Base-by-base conservation (phyloP, 2,797 vertebrate species). In the Streptopelia turtur region DNA sequence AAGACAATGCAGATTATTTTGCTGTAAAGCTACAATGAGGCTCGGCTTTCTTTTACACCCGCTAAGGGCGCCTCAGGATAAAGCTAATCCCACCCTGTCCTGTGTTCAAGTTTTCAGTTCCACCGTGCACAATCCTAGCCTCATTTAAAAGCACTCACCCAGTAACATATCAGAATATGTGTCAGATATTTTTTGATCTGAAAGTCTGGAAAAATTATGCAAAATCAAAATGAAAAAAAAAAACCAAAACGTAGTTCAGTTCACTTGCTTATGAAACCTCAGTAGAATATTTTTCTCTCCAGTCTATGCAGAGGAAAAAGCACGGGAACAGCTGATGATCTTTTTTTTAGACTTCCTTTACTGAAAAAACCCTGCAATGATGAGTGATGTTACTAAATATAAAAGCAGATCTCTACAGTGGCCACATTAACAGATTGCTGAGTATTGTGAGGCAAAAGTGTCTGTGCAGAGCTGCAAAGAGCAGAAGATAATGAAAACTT, bases 311-410 rank as follows among this genome's bases (percentile, higher is more conserved):
- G n/a, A 81, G 50, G 74, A 83, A 90, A 90, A 76, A 21, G 43
- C 63, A 86, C 6, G 75, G 41, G 30, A 94, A 53, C 85, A 87
- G 77, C 31, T 65, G 59, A 76, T 22, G 3, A 77, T 72, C 8
- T 55, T 56, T 79, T 87, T 95, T 85, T 85, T 12, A 89, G 63
- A 41, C 30, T 70, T 93, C 64, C 70, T 95, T 89, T 63, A 59
- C 37, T 83, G 91, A 90, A 95, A 90, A 95, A 93, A 53, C 57
- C 27, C 47, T 80, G 35, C 16, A 35, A 57, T 33, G n/a, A 61
- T 80, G 64, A 92, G 53, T 60, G 90, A 80, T 84, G 53, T 87
- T 93, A 68, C 93, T 89, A 92, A 95, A 92, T 87, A 95, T 93
- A 94, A 96, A 92, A 71, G 6, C 23, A 2, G 30, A 72, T 94